Base-by-base conservation (phyloP, 2,888 invertebrate genomes). In the Drosophila anceps region DNA sequence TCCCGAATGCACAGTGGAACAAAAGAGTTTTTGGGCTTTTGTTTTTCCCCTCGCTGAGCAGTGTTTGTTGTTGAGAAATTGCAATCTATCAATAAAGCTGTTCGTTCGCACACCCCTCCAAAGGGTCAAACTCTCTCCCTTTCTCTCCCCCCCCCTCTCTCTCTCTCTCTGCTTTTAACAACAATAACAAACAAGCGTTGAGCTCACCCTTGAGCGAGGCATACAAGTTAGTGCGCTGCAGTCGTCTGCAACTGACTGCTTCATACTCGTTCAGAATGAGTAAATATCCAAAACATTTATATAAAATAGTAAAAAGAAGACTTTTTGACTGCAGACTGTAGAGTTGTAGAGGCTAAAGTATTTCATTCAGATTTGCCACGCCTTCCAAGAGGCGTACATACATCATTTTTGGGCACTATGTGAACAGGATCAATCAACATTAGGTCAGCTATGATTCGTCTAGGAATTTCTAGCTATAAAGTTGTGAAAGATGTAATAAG, bases 21-120 rank as follows among this genome's bases (percentile, higher is more conserved):
- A 86, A 86, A 86, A 78, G 90, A 75, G 53, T 35, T 53, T 69
- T 65, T 64, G 71, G 46, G 65, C 83, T 66, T 80, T 85, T 85
- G 76, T 83, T 72, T 39, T 54, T 39, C 43, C 33, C 41, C 59
- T 31, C 61, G 7, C 8, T 2, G 33, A 18, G 33, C 31, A 12
- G 0, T 24, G 53, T 24, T 35, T 59, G 61, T 35, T 59, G 61
- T 59, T 65, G 67, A 70, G 84, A 77, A 88, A 88, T 87, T 78
- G 89, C 89, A 86, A 87, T 87, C 80, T 90, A 88, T 87, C 86
- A 90, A 87, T 87, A 86, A 88, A 86, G 81, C 84, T 72, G 88
- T 72, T 77, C 63, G 88, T 72, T 77, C 63, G 62, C 73, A 48
- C 60, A 37, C 57, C 66, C 63, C 59, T 55, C 41, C 29, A 58